Percentiles rank a stretch among this genome's conserved stretches.
These are phyloP conservation scores for Archips xylosteana DNA, from an alignment of 2,888 invertebrate species.

Conservation along the genomic window DNA sequence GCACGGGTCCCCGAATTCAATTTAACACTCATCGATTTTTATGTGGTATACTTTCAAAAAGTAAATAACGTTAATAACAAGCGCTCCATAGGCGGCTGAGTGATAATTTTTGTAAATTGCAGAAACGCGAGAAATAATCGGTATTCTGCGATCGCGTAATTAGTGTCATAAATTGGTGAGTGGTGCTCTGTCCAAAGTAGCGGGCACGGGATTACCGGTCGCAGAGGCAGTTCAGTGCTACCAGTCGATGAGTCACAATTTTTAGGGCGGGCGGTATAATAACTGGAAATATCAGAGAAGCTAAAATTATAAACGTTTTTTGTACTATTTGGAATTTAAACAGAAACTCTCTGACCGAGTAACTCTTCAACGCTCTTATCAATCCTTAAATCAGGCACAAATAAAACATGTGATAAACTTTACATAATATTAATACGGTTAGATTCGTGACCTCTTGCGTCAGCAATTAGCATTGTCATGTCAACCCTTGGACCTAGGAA, in stretches of 20 bases:
- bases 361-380: too few relatives aligned
- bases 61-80: constrained; percentile 77
- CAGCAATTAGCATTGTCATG: too few relatives aligned
- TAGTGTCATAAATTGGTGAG: constrained; percentile 62
- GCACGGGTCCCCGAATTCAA: constrained; percentile 80
- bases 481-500: too few relatives aligned
- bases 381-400: too few relatives aligned
- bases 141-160: constrained; percentile 66
- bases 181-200: constrained; percentile 43
- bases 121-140: constrained; percentile 68
- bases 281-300: too few relatives aligned
- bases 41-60: constrained; percentile 66
- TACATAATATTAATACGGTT: too few relatives aligned
- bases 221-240: constrained; percentile 10
- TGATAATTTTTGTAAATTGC: constrained; percentile 72
- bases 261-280: too few relatives aligned
- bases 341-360: too few relatives aligned
- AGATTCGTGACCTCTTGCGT: too few relatives aligned
- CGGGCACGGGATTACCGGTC: constrained; percentile 39
- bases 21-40: constrained; percentile 82
- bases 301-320: too few relatives aligned
- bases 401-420: too few relatives aligned
- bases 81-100: constrained; percentile 66
- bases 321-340: too few relatives aligned
- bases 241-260: background rate